Base-by-base conservation (phyloP, 2,888 invertebrate species). In the Drosophila melanosoma region DNA sequence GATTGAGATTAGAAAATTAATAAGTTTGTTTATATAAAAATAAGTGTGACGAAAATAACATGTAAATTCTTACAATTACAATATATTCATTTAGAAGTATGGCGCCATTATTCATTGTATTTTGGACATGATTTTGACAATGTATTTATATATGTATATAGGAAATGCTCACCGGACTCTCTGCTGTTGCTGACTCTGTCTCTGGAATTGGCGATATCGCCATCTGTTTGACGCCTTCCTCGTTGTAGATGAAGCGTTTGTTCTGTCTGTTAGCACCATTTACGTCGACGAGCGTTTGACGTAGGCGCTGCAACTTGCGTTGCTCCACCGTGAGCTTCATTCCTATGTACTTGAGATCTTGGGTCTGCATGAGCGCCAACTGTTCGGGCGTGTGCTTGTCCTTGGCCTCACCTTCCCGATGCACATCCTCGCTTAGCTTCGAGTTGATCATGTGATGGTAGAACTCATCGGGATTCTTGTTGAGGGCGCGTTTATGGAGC, bases 401-500 rank as follows among this genome's bases (percentile, higher is more conserved):
- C 38, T 95, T 94, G 74, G 96, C 95, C 72, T 96, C 95, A 32
- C 94, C 93, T 85, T 97, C 96, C 91, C 96, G 96, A 86, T 96
- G 96, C 66, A 93, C 94, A 85, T 95, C 95, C 1, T 94, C 93
- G 71, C 94, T 93, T 0, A 96, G 93, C 92, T 96, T 95, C 0
- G 98, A 97, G 92, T 97, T 98, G 67, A 98, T 95, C 99, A 99
- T 99, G 91, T 99, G 98, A 94, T 97, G 98, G 93, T 99, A 97
- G 94, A 99, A 99, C 93, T 99, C 99, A 96, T 99, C 99, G 1
- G 99, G 98, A 94, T 99, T 99, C 92, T 96, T 97, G 91, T 98
- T 97, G 29, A 98, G 93, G 0, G 98, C 99, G 69, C 97, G 95
- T 92, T 96, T 96, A 67, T 96, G 95, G 60, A 99, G 93, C 35